Percentiles rank a stretch among this genome's conserved stretches.
Evolutionary conservation across 2,888 invertebrate genomes (phyloP).

Genomic region (Lithophane semibrunnea): DNA sequence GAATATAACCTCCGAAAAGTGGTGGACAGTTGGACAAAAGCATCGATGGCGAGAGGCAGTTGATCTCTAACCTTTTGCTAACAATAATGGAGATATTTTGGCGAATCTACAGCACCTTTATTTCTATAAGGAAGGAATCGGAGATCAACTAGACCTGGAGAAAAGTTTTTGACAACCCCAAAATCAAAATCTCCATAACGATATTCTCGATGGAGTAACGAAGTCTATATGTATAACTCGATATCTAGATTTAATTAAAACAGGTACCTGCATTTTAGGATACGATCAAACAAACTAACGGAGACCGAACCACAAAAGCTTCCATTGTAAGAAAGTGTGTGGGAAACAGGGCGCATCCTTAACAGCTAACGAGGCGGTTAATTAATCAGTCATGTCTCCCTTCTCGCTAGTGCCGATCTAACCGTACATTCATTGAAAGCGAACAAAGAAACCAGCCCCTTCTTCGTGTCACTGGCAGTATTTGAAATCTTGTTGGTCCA

Average conservation of each 20-base stretch:
- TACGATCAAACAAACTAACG: conserved; percentile 30
- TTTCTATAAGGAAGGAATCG: neutral
- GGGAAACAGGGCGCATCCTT: conserved; percentile 51
- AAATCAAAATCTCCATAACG: neutral
- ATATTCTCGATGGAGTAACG: neutral
- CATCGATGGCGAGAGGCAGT: neutral
- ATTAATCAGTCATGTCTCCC: conserved; percentile 53
- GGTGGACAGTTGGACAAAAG: neutral
- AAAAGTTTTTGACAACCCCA: neutral
- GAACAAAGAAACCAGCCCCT: neutral
- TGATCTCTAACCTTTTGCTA: neutral
- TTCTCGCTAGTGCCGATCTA: conserved; percentile 13
- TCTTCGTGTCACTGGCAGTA: neutral
- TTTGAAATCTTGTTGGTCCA: neutral
- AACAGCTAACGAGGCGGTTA: conserved; percentile 54
- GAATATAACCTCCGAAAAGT: neutral
- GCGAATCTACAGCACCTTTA: neutral
- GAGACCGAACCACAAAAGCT: conserved; percentile 30
- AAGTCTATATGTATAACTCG: neutral
- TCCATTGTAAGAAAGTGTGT: conserved; percentile 48
- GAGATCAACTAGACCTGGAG: neutral
- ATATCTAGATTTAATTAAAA: conserved; percentile 4
- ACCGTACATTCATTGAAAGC: neutral
- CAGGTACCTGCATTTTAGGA: conserved; percentile 25
- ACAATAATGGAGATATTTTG: neutral